phyloP scores from a whole-genome alignment of 2,888 invertebrate genomes.

The Amphimallon solstitiale region DNA sequence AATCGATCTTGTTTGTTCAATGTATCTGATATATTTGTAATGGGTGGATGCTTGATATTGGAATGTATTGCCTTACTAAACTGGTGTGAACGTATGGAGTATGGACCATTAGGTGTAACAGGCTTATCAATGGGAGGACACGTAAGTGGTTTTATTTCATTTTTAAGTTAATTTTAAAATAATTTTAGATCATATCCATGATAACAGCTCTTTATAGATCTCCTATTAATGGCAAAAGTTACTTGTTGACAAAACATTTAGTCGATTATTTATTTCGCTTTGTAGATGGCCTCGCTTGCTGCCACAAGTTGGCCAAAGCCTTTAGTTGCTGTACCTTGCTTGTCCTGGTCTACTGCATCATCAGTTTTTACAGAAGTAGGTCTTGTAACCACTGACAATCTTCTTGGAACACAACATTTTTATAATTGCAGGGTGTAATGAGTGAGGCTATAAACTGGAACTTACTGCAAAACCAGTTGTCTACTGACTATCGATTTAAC shows the following conservation, averaged over 20 bases:
- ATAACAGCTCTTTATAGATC: conserved; percentile 29
- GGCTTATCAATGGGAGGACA: conserved; percentile 99
- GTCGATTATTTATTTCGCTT: conserved; percentile 36
- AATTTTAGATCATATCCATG: conserved; percentile 32
- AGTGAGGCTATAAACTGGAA: conserved; percentile 96
- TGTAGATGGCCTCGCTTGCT: conserved; percentile 96
- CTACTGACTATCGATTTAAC: conserved; percentile 80
- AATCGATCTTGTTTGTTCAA: conserved; percentile 90
- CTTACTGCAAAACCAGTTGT: conserved; percentile 87
- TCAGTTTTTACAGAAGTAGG: conserved; percentile 89
- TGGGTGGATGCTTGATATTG: conserved; percentile 96
- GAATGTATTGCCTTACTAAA: conserved; percentile 92
- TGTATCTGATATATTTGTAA: conserved; percentile 97
- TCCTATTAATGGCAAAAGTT: conserved; percentile 25
- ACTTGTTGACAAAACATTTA: conserved; percentile 34
- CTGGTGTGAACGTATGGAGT: conserved; percentile 92
- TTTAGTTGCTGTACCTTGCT: conserved; percentile 90
- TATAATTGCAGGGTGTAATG: conserved; percentile 85
- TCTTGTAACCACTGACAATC: neutral
- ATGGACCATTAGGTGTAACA: conserved; percentile 92
- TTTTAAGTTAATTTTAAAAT: conserved; percentile 23
- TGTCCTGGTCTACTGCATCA: conserved; percentile 98
- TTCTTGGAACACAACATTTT: no score
- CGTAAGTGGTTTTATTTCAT: conserved; percentile 69
- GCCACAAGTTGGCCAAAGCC: conserved; percentile 97